A percentile compares a stretch with the other conserved stretches of the same genome.
Evolutionary conservation across 2,113 vertebrate genomes (phyloP).

Genomic region (Macroglossus sobrinus): DNA sequence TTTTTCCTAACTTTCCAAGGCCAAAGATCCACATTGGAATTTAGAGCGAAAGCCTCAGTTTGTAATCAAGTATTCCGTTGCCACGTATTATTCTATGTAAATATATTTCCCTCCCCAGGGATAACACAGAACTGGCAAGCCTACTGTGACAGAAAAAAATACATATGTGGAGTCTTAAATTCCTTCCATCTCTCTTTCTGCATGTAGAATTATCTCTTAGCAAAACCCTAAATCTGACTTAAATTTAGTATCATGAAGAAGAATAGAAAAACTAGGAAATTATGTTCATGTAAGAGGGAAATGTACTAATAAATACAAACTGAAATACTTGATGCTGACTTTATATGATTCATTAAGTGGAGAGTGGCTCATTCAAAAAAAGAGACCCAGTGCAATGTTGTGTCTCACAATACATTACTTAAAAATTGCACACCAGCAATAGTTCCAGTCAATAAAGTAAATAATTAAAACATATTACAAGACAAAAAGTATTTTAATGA

Average conservation of each 20-base stretch:
- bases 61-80: neutral
- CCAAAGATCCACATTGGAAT: neutral
- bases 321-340: neutral
- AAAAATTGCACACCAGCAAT: neutral
- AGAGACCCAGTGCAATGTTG: neutral
- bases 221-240: neutral
- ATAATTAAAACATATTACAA: neutral
- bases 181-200: neutral
- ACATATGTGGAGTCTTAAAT: neutral
- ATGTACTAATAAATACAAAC: neutral
- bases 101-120: neutral
- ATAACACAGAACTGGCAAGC: neutral
- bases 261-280: neutral
- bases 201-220: neutral
- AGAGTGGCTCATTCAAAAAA: neutral
- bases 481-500: neutral
- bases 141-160: neutral
- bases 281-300: neutral
- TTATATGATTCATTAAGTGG: neutral
- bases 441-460: neutral
- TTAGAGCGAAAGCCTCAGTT: neutral
- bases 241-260: neutral
- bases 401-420: neutral
- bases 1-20: neutral
- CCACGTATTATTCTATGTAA: neutral